phyloP scores from a whole-genome alignment of 2,113 vertebrate species.

The Nothobranchius furzeri region DNA sequence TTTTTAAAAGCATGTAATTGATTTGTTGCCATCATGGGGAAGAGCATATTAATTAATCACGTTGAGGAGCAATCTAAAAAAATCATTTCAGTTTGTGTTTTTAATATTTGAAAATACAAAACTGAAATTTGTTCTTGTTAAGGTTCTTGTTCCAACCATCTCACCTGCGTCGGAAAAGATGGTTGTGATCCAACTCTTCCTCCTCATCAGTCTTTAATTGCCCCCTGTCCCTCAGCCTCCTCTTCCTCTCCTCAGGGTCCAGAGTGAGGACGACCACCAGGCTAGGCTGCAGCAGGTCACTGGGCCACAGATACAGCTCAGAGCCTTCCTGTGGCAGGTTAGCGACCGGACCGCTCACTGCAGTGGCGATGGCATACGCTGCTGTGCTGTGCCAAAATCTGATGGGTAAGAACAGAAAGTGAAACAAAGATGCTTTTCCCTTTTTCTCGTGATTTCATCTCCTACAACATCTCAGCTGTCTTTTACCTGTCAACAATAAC shows the following conservation, averaged over 20 bases:
- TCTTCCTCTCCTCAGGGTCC: constrained; percentile 81
- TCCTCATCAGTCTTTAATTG: constrained; percentile 86
- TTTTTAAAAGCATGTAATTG: no score
- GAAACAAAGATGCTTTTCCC: background rate
- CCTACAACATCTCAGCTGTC: constrained; percentile 8
- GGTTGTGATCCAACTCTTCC: constrained; percentile 83
- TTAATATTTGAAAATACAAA: background rate
- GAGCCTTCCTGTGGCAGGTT: constrained; percentile 83
- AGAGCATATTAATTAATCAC: no score
- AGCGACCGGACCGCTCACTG: constrained; percentile 78
- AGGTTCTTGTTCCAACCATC: constrained; percentile 1
- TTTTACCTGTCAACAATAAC: constrained; percentile 91
- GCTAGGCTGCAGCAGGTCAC: constrained; percentile 86
- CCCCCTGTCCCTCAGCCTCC: constrained; percentile 82
- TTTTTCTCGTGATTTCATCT: constrained; percentile 13
- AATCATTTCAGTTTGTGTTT: no score
- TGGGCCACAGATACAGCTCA: constrained; percentile 87
- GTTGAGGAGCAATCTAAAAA: no score
- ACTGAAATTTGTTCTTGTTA: no score
- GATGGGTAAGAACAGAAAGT: constrained; percentile 19
- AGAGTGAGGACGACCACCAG: constrained; percentile 88
- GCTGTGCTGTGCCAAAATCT: constrained; percentile 98
- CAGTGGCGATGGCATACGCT: constrained; percentile 90
- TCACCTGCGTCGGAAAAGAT: constrained; percentile 87
- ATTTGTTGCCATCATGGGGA: no score